Evolutionary conservation across 1,140 invertebrate genomes (phyloP), one percentile per base, ranked within the genome.

Genomic region (Oncopodura yosiiana): DNA sequence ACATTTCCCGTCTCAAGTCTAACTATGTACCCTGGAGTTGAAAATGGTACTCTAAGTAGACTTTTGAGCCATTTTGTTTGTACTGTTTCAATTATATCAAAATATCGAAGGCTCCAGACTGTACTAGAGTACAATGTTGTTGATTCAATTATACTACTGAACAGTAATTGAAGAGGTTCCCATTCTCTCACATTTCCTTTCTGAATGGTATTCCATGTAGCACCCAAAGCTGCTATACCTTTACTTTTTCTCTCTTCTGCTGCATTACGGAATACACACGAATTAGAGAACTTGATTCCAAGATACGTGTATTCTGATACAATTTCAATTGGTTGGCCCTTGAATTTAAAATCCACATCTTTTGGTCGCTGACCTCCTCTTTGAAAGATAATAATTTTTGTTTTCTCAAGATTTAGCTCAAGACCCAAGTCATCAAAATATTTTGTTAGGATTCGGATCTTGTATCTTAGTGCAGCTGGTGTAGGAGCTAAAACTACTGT

Each of bases 341-440:
- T 43, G 16, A 38, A 57, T 3, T 14, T 52, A 21, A 57, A 57
- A 24, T 50, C 45, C 0, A 9, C 9, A 1, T 26, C 18, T 26
- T 29, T 48, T 14, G 6, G 14, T 2, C 42, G 6, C 2, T 1
- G 11, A 0, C 64, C 62, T 0, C 57, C 56, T 11, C 36, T 50
- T 46, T 63, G 58, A 37, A 66, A 66, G n/a, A 66, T 41, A 3
- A 66, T 42, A 2, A 65, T 49, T 38, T 63, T 64, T n/a, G 66
- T 65, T 59, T 67, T 66, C 3, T 8, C 29, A 9, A 60, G 38
- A 27, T 66, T 63, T 9, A 66, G 50, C 26, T 30, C 53, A 2
- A 67, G 34, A 8, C 52, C 48, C 12, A 54, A 49, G 8, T 14
- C 16, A 0, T 34, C 21, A 38, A 59, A 65, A 41, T 64, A 67